phyloP scores from a whole-genome alignment of 2,888 invertebrate genomes.

The Eristalinus aeneus region DNA sequence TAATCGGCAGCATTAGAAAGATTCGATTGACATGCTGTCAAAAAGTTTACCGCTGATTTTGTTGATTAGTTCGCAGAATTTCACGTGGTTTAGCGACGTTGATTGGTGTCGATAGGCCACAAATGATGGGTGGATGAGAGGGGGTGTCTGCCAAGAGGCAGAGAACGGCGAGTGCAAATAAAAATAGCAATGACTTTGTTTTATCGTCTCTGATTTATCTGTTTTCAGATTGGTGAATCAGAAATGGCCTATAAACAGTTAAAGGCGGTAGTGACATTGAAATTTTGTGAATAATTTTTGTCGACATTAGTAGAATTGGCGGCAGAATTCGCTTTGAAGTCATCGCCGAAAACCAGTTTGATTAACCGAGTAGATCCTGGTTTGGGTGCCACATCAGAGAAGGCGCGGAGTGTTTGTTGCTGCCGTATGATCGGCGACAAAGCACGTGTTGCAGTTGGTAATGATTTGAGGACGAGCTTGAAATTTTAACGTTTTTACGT shows the following conservation, averaged over 20 bases:
- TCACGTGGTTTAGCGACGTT: background rate
- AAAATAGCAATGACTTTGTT: slow-evolving; percentile 45
- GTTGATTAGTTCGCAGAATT: background rate
- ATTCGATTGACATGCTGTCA: slow-evolving; percentile 62
- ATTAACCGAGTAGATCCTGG: slow-evolving; percentile 17
- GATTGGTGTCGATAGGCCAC: background rate
- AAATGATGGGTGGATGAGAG: background rate
- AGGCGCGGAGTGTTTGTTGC: background rate
- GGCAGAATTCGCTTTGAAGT: slow-evolving; percentile 13
- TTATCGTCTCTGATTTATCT: background rate
- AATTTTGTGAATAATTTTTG: slow-evolving; percentile 9
- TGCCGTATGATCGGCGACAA: background rate
- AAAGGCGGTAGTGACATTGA: slow-evolving; percentile 32
- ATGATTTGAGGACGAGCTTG: background rate
- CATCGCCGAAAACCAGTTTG: slow-evolving; percentile 1
- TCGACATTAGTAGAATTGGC: slow-evolving; percentile 1
- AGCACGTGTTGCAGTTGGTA: background rate
- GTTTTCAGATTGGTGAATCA: slow-evolving; percentile 3
- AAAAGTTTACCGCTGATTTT: background rate
- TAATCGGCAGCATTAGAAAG: slow-evolving; percentile 33
- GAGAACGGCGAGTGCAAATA: background rate
- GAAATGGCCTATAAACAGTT: slow-evolving; percentile 30
- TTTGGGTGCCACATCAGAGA: background rate
- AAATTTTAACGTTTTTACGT: background rate
- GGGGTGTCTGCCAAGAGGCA: background rate